Conservation (phyloP, 1,140 invertebrate genomes). For the Sipha flava region DNA sequence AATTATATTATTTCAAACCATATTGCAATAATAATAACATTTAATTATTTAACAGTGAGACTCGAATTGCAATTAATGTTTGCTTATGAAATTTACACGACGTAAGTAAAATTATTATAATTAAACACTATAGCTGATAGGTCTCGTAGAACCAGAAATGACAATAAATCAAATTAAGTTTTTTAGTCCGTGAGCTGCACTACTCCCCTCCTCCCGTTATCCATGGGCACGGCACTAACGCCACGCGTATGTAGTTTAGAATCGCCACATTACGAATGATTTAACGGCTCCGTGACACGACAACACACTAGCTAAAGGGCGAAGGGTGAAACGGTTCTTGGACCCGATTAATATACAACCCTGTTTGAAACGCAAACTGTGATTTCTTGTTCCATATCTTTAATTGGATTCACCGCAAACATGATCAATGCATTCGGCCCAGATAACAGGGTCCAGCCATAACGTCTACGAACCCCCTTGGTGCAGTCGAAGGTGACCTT, state of each 20-base stretch:
- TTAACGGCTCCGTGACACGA: constrained; percentile 4
- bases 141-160: background rate
- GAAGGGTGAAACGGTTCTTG: background rate
- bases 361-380: background rate
- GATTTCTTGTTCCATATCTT: constrained; percentile 31
- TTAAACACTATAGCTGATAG: constrained; percentile 4
- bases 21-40: background rate
- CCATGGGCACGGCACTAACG: background rate
- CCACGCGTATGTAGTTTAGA: background rate
- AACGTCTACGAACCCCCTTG: constrained; percentile 14
- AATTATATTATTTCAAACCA: background rate
- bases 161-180: background rate
- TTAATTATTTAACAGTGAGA: background rate
- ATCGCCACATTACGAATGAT: constrained; percentile 26
- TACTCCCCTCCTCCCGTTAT: background rate
- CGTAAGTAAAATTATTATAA: background rate
- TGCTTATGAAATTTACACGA: background rate
- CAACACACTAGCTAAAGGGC: background rate
- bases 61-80: background rate
- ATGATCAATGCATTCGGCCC: constrained; percentile 20
- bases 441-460: constrained; percentile 26
- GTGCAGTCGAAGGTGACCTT: constrained; percentile 27
- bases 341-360: constrained; percentile 29
- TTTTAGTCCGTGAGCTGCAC: background rate
- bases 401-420: constrained; percentile 29